Evolutionary conservation across 2,888 invertebrate species (phyloP).

Genomic region (Hirtodrosophila confusa): DNA sequence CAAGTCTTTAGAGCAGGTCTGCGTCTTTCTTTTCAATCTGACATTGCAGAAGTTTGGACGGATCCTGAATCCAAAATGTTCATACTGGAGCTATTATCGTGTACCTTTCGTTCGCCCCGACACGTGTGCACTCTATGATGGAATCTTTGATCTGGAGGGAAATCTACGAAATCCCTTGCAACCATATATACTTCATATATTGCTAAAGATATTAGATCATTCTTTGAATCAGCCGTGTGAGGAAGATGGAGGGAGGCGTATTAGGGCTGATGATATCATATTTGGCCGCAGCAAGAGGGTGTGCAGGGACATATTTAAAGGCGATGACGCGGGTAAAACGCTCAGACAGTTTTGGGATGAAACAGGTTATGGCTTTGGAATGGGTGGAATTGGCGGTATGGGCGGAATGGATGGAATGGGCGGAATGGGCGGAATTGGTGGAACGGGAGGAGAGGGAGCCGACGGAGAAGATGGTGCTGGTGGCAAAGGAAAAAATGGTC

Average conservation of each 20-base stretch:
- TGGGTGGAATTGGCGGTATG: not conserved
- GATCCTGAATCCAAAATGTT: slow-evolving; percentile 40
- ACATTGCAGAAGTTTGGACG: slow-evolving; percentile 42
- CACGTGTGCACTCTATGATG: slow-evolving; percentile 44
- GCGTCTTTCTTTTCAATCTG: slow-evolving; percentile 38
- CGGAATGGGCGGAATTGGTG: not conserved
- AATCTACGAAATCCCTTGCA: slow-evolving; percentile 42
- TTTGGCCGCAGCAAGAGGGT: not conserved
- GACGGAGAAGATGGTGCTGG: too few species aligned
- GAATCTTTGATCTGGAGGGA: slow-evolving; percentile 44
- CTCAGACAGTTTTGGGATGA: slow-evolving; percentile 1
- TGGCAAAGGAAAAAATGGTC: too few species aligned
- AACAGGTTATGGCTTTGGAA: not conserved
- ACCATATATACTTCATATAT: slow-evolving; percentile 30
- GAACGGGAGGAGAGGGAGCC: too few species aligned
- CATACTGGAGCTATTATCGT: slow-evolving; percentile 35
- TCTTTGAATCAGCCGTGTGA: slow-evolving; percentile 28
- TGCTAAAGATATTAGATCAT: slow-evolving; percentile 35
- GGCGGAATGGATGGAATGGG: too few species aligned
- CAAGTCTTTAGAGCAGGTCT: slow-evolving; percentile 23
- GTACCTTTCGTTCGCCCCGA: slow-evolving; percentile 44
- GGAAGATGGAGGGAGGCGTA: not conserved
- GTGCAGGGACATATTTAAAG: slow-evolving; percentile 27
- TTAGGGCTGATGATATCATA: slow-evolving; percentile 1
- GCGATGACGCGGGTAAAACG: not conserved